These are phyloP conservation scores for Limenitis camilla DNA, from an alignment of 2,888 invertebrate species.

Conservation along the genomic window DNA sequence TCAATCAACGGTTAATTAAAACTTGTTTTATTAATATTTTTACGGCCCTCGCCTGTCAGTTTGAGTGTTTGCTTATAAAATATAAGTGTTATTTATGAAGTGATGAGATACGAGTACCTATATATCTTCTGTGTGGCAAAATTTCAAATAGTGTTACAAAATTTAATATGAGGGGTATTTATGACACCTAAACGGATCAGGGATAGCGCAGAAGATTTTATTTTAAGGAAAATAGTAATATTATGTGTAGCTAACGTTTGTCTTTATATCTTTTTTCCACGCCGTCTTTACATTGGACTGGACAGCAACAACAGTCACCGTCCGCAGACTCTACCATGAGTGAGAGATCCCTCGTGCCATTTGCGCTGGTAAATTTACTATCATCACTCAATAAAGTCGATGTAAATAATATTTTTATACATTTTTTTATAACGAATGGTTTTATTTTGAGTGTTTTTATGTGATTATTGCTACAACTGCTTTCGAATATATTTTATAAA, in stretches of 20 bases:
- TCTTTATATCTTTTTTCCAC: constrained; percentile 44
- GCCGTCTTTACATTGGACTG: constrained; percentile 34
- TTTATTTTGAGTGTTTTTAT: constrained; percentile 18
- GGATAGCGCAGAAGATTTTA: not conserved
- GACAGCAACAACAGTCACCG: constrained; percentile 66
- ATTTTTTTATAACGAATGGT: constrained; percentile 6
- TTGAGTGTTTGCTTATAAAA: constrained; percentile 51
- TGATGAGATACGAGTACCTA: not conserved
- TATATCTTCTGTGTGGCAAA: too few relatives aligned
- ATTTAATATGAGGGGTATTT: not conserved
- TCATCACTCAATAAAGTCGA: constrained; percentile 60
- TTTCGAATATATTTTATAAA: not conserved
- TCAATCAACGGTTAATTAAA: constrained; percentile 63
- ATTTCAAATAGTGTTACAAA: not conserved
- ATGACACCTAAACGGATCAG: not conserved
- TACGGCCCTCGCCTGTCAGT: constrained; percentile 31
- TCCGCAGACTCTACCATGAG: constrained; percentile 73
- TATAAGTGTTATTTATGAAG: constrained; percentile 22
- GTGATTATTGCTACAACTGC: too few relatives aligned
- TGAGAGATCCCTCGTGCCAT: constrained; percentile 68
- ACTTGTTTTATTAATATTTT: constrained; percentile 67
- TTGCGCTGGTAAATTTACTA: constrained; percentile 72
- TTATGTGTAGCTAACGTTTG: not conserved
- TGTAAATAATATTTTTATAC: constrained; percentile 54
- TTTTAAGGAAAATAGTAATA: not conserved